These are phyloP conservation scores for Melanostigma gelatinosum DNA, from an alignment of 2,113 vertebrate genomes.

Conservation along the genomic window DNA sequence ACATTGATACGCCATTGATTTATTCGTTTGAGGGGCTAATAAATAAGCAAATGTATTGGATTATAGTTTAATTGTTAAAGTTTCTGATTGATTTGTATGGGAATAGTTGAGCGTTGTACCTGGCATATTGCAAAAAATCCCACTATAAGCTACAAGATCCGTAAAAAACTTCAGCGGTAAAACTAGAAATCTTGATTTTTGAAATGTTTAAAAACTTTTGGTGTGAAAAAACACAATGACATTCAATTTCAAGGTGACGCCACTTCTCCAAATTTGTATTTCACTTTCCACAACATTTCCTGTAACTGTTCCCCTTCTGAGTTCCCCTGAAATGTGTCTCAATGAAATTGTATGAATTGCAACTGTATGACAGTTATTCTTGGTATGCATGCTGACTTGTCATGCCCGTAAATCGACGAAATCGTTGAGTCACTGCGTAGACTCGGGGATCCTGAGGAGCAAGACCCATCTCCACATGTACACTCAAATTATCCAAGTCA, in stretches of 20 bases:
- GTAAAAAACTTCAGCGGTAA: constrained; percentile 7
- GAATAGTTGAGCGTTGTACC: constrained; percentile 21
- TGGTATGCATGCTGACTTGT: constrained; percentile 35
- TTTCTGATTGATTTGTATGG: constrained; percentile 66
- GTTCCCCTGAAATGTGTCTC: constrained; percentile 28
- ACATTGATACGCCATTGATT: constrained; percentile 77
- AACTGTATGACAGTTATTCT: constrained; percentile 52
- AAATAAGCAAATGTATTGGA: constrained; percentile 79
- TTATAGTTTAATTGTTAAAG: constrained; percentile 72
- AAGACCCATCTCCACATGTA: constrained; percentile 10
- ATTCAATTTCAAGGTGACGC: not conserved
- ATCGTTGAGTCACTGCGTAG: constrained; percentile 43
- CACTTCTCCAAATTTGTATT: constrained; percentile 1
- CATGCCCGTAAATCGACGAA: constrained; percentile 40
- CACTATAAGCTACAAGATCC: not conserved
- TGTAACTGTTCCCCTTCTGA: constrained; percentile 12
- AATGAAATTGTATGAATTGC: not conserved
- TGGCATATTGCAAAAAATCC: not conserved
- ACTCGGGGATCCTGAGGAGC: constrained; percentile 4
- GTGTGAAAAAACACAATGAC: not conserved
- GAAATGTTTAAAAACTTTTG: not conserved
- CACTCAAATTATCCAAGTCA: constrained; percentile 32
- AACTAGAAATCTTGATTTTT: constrained; percentile 3
- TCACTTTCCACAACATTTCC: not conserved
- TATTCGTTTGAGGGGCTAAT: constrained; percentile 72